phyloP scores from a whole-genome alignment of 2,113 vertebrate genomes.

The Saimiri boliviensis region DNA sequence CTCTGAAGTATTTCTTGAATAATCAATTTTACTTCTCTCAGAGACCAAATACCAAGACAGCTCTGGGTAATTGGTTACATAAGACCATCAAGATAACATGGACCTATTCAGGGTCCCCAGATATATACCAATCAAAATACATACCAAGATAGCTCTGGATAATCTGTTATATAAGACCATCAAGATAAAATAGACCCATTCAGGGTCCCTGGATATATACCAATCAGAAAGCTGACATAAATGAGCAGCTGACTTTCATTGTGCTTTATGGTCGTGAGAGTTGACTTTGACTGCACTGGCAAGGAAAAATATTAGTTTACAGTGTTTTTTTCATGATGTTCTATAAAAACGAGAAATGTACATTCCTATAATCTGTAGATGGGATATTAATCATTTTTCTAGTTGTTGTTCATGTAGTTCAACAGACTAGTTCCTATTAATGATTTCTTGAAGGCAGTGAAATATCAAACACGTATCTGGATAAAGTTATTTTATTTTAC shows the following conservation, averaged over 20 bases:
- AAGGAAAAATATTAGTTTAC: neutral
- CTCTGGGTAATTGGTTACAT: neutral
- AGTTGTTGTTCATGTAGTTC: neutral
- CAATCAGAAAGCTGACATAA: neutral
- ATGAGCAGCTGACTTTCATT: neutral
- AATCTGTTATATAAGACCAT: neutral
- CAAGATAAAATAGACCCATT: neutral
- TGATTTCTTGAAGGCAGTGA: neutral
- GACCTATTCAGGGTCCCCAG: neutral
- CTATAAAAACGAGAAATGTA: slow-evolving; percentile 4
- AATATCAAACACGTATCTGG: neutral
- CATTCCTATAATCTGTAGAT: neutral
- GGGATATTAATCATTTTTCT: neutral
- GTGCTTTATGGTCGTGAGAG: neutral
- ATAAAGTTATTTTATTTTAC: neutral
- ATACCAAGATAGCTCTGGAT: neutral
- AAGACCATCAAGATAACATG: neutral
- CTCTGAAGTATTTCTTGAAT: neutral
- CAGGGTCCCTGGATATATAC: neutral
- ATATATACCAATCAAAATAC: neutral
- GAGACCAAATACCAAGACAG: neutral
- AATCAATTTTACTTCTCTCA: slow-evolving; percentile 25
- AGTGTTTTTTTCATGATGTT: neutral
- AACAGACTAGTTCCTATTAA: neutral
- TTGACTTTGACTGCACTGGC: neutral